Evolutionary conservation across 2,888 invertebrate genomes (phyloP).

Genomic region (Meliscaeva auricollis): DNA sequence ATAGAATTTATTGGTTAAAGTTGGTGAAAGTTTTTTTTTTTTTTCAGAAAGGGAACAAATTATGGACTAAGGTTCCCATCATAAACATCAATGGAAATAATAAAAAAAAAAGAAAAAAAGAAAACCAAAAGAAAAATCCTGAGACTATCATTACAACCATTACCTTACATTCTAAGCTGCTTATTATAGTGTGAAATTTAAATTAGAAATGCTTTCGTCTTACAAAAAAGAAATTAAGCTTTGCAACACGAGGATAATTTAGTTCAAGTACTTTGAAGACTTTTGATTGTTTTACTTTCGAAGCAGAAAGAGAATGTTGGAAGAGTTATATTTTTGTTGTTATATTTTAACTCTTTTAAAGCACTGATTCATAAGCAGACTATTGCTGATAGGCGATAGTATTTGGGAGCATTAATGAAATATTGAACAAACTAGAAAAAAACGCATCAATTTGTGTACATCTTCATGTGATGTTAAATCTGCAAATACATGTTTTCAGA

Average conservation of each 20-base stretch:
- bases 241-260: background rate
- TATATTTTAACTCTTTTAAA: no score
- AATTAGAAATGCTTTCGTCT: conserved; percentile 17
- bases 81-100: conserved; percentile 6
- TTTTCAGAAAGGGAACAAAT: background rate
- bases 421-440: no score
- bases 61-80: conserved; percentile 7
- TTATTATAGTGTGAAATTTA: conserved; percentile 4
- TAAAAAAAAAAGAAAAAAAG: background rate
- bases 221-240: background rate
- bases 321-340: no score
- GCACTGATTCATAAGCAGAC: no score
- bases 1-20: background rate
- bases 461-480: no score
- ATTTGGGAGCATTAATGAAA: no score
- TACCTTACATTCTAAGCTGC: conserved; percentile 5
- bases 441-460: no score
- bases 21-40: conserved; percentile 24
- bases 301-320: background rate
- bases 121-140: conserved; percentile 8
- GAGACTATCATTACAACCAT: conserved; percentile 2
- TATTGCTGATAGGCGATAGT: no score
- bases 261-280: conserved; percentile 8
- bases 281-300: background rate
- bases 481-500: no score